phyloP scores from a whole-genome alignment of 2,888 invertebrate genomes.

The Parnassius glacialis region DNA sequence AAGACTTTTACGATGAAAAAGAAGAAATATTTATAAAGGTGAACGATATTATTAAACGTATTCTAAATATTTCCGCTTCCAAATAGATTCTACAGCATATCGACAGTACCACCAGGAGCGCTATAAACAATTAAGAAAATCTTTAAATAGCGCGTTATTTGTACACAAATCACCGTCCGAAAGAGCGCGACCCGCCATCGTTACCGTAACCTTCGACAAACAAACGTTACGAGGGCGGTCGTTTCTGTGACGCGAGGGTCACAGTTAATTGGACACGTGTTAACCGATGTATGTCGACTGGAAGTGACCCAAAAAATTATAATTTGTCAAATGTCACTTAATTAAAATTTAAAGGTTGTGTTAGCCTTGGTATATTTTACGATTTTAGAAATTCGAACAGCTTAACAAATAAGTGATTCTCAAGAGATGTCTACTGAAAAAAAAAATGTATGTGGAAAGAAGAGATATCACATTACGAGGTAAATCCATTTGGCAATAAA shows the following conservation, averaged over 20 bases:
- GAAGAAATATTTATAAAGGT: too few species aligned
- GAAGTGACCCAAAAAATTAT: constrained; percentile 5
- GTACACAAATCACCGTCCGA: constrained; percentile 2
- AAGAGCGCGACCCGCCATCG: neutral
- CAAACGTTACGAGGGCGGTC: neutral
- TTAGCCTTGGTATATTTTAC: neutral
- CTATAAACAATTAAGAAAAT: constrained; percentile 14
- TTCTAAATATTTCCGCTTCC: constrained; percentile 10
- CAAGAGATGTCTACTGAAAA: neutral
- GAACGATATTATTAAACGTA: neutral
- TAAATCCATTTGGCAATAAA: neutral
- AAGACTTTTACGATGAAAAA: too few species aligned
- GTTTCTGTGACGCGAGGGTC: constrained; percentile 1
- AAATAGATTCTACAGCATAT: neutral
- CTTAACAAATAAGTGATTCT: neutral
- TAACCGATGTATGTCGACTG: constrained; percentile 7
- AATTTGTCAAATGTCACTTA: neutral
- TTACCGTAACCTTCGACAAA: neutral
- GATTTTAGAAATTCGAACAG: neutral
- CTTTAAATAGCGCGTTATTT: constrained; percentile 13
- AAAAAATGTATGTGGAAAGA: neutral
- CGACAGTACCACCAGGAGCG: neutral
- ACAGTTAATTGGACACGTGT: constrained; percentile 2
- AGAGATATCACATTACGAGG: neutral
- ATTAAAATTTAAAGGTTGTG: neutral